phyloP scores from a whole-genome alignment of 2,797 vertebrate species.

The Numenius phaeopus region DNA sequence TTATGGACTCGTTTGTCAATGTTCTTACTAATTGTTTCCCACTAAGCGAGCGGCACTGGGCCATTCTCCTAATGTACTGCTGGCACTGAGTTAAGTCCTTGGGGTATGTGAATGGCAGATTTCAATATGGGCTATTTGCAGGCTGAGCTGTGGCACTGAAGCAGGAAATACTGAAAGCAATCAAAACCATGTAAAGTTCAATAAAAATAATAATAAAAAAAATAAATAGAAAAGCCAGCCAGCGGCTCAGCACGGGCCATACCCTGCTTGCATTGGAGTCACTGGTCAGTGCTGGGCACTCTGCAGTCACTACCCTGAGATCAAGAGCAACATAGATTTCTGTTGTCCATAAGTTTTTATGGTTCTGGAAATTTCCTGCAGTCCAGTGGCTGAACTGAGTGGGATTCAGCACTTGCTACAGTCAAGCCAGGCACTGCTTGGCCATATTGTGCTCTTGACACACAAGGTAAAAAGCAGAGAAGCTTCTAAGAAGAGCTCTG shows the following conservation, averaged over 20 bases:
- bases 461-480: neutral
- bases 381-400: neutral
- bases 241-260: neutral
- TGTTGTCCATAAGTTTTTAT: neutral
- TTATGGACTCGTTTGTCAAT: neutral
- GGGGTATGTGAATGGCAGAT: neutral
- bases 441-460: neutral
- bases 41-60: neutral
- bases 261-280: neutral
- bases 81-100: neutral
- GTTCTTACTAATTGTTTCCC: neutral
- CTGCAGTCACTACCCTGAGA: neutral
- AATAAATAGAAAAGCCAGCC: neutral
- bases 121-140: neutral
- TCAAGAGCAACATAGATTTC: neutral
- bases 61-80: neutral
- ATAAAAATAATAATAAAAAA: neutral
- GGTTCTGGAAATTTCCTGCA: neutral
- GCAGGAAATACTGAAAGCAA: neutral
- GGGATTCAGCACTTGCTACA: neutral
- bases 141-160: neutral
- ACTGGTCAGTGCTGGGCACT: neutral
- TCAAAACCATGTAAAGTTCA: neutral
- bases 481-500: neutral
- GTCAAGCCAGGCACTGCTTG: neutral